phyloP scores from a whole-genome alignment of 2,113 vertebrate species.

The Trogon surrucura region DNA sequence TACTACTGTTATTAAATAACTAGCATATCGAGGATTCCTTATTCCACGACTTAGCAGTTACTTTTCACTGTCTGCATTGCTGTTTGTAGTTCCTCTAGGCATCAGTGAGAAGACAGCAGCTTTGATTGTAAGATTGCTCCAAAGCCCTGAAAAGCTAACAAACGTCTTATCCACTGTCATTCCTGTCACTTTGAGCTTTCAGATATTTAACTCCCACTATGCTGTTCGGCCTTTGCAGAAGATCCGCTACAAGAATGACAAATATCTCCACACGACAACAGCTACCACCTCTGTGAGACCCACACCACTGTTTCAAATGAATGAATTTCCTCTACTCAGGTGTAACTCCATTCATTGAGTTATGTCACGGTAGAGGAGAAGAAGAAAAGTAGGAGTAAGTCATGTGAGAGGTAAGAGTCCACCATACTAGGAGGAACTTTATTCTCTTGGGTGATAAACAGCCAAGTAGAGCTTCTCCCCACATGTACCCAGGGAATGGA shows the following conservation, averaged over 20 bases:
- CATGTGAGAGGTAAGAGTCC: neutral
- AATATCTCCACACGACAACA: rapidly evolving
- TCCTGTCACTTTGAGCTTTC: neutral
- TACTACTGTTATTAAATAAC: neutral
- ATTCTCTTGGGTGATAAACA: neutral
- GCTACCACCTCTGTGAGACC: neutral
- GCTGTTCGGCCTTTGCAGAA: neutral
- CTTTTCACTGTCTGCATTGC: rapidly evolving
- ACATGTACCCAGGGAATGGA: rapidly evolving
- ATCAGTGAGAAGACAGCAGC: neutral
- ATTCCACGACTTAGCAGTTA: neutral
- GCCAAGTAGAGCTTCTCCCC: neutral
- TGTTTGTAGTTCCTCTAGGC: neutral
- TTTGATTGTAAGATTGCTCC: conserved; percentile 34
- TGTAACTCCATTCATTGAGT: neutral
- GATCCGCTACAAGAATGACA: neutral
- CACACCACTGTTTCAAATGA: neutral
- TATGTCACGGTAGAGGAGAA: neutral
- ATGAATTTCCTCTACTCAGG: neutral
- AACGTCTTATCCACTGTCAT: conserved; percentile 1
- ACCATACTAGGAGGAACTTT: neutral
- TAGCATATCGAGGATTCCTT: neutral
- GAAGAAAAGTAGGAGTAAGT: neutral
- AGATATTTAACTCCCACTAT: neutral
- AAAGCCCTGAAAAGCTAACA: conserved; percentile 46